Base-by-base conservation (phyloP, 2,797 vertebrate species). In the Galagoides demidoff region DNA sequence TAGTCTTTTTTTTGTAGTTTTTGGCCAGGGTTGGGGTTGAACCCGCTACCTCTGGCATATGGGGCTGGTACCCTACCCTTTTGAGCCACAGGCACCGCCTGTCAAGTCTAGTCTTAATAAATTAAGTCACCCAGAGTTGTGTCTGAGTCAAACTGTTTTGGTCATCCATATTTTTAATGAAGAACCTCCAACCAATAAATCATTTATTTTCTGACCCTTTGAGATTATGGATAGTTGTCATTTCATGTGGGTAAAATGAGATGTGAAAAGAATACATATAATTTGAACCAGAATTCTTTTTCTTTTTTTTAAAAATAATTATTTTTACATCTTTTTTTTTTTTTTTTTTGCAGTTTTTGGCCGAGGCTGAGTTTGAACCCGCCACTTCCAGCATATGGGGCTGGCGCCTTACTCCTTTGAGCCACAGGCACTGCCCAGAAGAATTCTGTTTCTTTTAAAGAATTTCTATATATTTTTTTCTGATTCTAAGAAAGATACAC, bases 381-480 rank as follows among this genome's bases (percentile, higher is more conserved):
- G 39, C 39, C 39, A 43, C 39, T 7, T 43, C 39, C 39, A 43
- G 39, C 39, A 43, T 43, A 43, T 43, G 39, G 39, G 39, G 39
- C 39, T 43, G 39, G 39, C 39, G 7, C 39, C 39, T 43, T 43
- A 43, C 39, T 43, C 39, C 39, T 43, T 43, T 43, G 39, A 43
- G 39, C 39, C 39, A 43, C 39, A 43, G 39, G 39, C 39, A 43
- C 7, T 43, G 39, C 39, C 39, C 39, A 43, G 39, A 43, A 78
- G 74, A 43, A 78, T 59, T 84, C 77, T 76, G 52, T 63, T 89
- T 84, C 22, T 84, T 70, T 76, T 45, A 94, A 92, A 59, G 63
- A 59, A 71, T 79, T 94, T 95, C 43, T 73, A 3, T 39, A 17
- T 34, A 39, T 64, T 84, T 78, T 94, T 87, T 73, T 66, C 61